A percentile compares a stretch with the other conserved stretches of the same genome.
phyloP scores from a whole-genome alignment of 2,888 invertebrate species.

The Pachydiplax longipennis region DNA sequence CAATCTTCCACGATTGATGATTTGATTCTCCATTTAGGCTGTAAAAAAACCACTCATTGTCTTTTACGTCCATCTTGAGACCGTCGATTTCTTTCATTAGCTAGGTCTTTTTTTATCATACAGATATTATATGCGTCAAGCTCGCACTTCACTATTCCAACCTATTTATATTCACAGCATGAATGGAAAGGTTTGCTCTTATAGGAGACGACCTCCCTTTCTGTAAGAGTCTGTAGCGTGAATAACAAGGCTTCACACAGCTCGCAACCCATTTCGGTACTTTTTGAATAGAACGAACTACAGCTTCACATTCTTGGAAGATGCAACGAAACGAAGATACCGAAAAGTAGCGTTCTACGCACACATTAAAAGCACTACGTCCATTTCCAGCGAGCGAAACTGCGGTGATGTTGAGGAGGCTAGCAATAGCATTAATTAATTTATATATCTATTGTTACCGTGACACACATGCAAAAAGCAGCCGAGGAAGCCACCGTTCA shows the following conservation, averaged over 20 bases:
- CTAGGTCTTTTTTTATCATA: not conserved
- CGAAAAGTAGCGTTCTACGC: not conserved
- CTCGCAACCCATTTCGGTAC: not conserved
- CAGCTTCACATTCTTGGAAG: not conserved
- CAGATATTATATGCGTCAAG: not conserved
- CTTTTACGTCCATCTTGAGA: not conserved
- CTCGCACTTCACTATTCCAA: not conserved
- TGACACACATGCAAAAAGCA: conserved; percentile 7
- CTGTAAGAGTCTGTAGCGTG: not conserved
- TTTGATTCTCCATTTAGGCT: not conserved
- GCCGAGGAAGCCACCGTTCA: not conserved
- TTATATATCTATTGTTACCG: conserved; percentile 1
- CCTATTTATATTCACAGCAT: not conserved
- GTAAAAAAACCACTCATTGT: not conserved
- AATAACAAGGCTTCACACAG: not conserved
- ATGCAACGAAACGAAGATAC: not conserved
- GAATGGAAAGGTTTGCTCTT: not conserved
- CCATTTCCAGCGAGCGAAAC: not conserved
- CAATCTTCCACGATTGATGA: not conserved
- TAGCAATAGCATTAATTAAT: not conserved
- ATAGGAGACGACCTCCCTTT: not conserved
- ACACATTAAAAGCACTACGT: conserved; percentile 1
- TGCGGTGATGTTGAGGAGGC: not conserved
- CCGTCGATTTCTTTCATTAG: not conserved
- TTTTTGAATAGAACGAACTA: not conserved